Evolutionary conservation across 2,888 invertebrate species (phyloP), one percentile per base, ranked within the genome.

Genomic region (Aelia acuminata): DNA sequence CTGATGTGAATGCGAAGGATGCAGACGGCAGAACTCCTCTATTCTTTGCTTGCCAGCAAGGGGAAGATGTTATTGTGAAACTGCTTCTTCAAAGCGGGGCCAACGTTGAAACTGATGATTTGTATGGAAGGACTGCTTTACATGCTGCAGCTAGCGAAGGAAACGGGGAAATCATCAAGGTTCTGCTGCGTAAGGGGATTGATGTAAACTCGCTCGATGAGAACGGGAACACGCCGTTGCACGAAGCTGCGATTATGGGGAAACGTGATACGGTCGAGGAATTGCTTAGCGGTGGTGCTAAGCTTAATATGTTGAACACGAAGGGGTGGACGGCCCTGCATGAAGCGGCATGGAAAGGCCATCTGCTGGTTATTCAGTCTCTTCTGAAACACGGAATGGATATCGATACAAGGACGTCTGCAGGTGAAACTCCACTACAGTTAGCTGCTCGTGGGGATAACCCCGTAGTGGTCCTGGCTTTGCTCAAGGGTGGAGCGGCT

Each of bases 331-430:
- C 50, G 18, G 48, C 88, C 3, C 43, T 88, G 0, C 88, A 86
- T 57, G 84, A 86, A 70, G 88, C 88, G 13, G 85, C 88, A 3
- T 85, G 85, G 57, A 80, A 86, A 84, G 88, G 88, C 47, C 88
- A 88, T 57, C 53, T 49, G 43, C 13, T 85, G 26, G 43, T 88
- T 20, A 35, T 88, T 43, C 43, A 43, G 13, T 39, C 49, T 80
- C 47, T 88, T n/a, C 35, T 88, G 22, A 20, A 53, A 20, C 15
- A 87, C 39, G 88, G 88, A n/a, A 84, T 85, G 15, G 49, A 84
- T 50, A 43, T 88, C 11, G 88, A 88, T 48, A 57, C 31, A 47
- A 88, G 85, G 49, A 86, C 85, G 8, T 57, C 57, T 7, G 84
- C 80, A n/a, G 88, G 84, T 35, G 86, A 86, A 43, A 84, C 88